Evolutionary conservation across 2,797 vertebrate species (phyloP), one percentile per base, ranked within the genome.

Genomic region (Smutsia temminckii): DNA sequence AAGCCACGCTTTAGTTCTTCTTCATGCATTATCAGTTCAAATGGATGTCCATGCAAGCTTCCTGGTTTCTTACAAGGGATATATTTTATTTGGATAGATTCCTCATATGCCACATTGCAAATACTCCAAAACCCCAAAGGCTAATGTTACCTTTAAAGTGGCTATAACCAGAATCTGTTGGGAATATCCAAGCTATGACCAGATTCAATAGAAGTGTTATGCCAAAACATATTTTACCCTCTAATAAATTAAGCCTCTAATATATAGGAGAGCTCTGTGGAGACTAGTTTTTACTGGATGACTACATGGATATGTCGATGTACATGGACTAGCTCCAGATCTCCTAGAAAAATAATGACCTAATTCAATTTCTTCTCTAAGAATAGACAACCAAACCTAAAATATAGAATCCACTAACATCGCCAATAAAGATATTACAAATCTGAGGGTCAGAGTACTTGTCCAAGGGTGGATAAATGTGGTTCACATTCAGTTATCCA

Each of bases 251-350:
- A 75, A 40, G 81, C 53, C 42, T 77, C 51, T 29, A 11, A 25
- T 7, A 6, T 29, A 12, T 14, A 55, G 34, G 37, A 90, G 40
- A 66, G 18, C 34, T 27, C 7, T 27, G 9, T 16, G 11, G 69
- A 72, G 89, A 42, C 42, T 18, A 7, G 25, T 5, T 40, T 59
- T 72, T 37, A 14, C 57, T 21, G n/a, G 46, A 10, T n/a, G 55
- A 11, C 74, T 34, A 1, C 27, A 6, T 6, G 34, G 66, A 0
- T 10, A 0, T 2, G 2, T 0, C 8, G 64, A 32, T 0, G 0
- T 25, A 29, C 1, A 1, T 25, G 34, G n/a, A 59, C 16, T 11
- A 9, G 12, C 40, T 77, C 16, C 69, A 9, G 14, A 34, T 51
- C 66, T 10, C 42, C 12, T 13, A 75, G 46, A 78, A 42, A 23